phyloP scores from a whole-genome alignment of 2,888 invertebrate species.

The Eristalis pertinax region DNA sequence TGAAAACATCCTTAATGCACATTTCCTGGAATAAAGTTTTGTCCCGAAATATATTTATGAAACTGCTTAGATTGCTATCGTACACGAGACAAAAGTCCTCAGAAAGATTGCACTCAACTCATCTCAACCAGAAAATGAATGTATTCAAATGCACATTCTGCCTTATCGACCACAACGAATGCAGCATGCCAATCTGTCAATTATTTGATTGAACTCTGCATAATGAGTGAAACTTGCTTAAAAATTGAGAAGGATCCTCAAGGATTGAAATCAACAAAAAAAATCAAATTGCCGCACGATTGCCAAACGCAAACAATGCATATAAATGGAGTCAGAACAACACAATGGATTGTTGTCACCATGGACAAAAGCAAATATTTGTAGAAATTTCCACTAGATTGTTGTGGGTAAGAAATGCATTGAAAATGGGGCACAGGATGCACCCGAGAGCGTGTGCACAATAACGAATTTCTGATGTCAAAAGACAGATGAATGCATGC shows the following conservation, averaged over 20 bases:
- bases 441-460: neutral
- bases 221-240: neutral
- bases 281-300: neutral
- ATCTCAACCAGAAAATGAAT: no score
- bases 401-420: neutral
- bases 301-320: neutral
- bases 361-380: neutral
- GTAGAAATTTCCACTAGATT: neutral
- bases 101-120: no score
- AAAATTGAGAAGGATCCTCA: neutral
- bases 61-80: no score
- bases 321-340: neutral
- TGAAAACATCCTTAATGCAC: no score
- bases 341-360: neutral
- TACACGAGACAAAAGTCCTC: no score
- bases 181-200: neutral
- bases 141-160: no score
- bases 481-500: conserved; percentile 40
- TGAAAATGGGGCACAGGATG: conserved; percentile 4
- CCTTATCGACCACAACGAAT: no score
- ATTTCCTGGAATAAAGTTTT: no score
- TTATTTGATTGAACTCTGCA: neutral
- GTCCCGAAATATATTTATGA: no score
- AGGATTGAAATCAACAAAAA: neutral
- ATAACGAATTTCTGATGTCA: conserved; percentile 39